A percentile compares a stretch with the other conserved stretches of the same genome.
phyloP scores from a whole-genome alignment of 2,797 vertebrate genomes.

The Catharus ustulatus region DNA sequence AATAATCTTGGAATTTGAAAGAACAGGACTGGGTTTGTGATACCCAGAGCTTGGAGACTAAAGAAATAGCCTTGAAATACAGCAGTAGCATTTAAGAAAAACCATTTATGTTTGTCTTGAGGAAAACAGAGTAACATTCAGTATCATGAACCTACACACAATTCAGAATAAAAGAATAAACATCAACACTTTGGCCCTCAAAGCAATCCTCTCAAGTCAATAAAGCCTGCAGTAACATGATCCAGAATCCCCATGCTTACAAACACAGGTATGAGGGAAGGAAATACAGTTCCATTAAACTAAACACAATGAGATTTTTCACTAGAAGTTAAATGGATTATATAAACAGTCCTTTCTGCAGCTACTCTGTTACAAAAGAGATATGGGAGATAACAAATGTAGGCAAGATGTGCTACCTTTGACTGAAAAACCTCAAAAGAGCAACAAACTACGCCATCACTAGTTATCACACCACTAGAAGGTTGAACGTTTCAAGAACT shows the following conservation, averaged over 20 bases:
- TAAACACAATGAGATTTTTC: not conserved
- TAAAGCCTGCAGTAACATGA: not conserved
- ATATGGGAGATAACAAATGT: rapidly evolving
- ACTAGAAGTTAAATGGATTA: not conserved
- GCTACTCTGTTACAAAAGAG: not conserved
- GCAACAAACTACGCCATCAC: not conserved
- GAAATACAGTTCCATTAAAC: not conserved
- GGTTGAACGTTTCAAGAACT: not conserved
- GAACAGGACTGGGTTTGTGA: not conserved
- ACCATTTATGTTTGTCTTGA: not conserved
- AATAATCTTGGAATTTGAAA: not conserved
- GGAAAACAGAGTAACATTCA: not conserved
- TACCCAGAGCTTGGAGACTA: not conserved
- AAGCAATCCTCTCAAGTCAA: not conserved
- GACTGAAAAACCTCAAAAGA: not conserved
- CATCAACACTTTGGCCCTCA: not conserved
- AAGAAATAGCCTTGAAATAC: not conserved
- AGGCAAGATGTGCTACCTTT: not conserved
- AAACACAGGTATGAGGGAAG: not conserved
- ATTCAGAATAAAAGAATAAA: not conserved
- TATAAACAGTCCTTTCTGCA: not conserved
- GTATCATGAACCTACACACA: not conserved
- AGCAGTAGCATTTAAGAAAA: not conserved
- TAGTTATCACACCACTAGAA: not conserved
- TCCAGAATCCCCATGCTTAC: not conserved